phyloP scores from a whole-genome alignment of 2,113 vertebrate genomes.

The Gymnocephalus cernua region DNA sequence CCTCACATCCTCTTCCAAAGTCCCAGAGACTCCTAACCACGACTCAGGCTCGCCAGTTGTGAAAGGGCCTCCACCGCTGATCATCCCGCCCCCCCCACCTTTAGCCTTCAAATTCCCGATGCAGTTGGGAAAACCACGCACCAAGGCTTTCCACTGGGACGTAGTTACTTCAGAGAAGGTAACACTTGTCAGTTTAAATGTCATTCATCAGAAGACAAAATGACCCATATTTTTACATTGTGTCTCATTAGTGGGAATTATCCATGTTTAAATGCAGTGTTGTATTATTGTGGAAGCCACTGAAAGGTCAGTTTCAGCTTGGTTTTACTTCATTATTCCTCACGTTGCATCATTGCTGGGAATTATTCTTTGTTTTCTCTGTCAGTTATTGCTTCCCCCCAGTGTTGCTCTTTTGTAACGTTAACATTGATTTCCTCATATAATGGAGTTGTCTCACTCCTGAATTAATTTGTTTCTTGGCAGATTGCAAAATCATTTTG shows the following conservation, averaged over 20 bases:
- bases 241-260: constrained; percentile 11
- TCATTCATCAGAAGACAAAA: not conserved
- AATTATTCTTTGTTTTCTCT: constrained; percentile 25
- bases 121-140: constrained; percentile 46
- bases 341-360: constrained; percentile 14
- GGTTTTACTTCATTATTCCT: constrained; percentile 36
- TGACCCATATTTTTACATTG: not conserved
- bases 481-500: constrained; percentile 88
- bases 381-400: not conserved
- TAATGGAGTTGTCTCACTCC: constrained; percentile 22
- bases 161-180: constrained; percentile 81
- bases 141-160: constrained; percentile 88
- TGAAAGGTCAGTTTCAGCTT: constrained; percentile 17
- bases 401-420: constrained; percentile 20
- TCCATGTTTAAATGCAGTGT: constrained; percentile 2
- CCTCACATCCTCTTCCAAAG: not conserved
- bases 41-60: not conserved
- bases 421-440: constrained; percentile 44
- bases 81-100: constrained; percentile 43
- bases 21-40: constrained; percentile 10
- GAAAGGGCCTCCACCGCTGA: not conserved
- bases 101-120: constrained; percentile 8
- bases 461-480: constrained; percentile 63
- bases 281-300: not conserved
- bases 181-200: not conserved